A percentile compares a stretch with the other conserved stretches of the same genome.
These are phyloP conservation scores for Leptobrachium leishanense DNA, from an alignment of 2,113 vertebrate genomes.

Conservation along the genomic window DNA sequence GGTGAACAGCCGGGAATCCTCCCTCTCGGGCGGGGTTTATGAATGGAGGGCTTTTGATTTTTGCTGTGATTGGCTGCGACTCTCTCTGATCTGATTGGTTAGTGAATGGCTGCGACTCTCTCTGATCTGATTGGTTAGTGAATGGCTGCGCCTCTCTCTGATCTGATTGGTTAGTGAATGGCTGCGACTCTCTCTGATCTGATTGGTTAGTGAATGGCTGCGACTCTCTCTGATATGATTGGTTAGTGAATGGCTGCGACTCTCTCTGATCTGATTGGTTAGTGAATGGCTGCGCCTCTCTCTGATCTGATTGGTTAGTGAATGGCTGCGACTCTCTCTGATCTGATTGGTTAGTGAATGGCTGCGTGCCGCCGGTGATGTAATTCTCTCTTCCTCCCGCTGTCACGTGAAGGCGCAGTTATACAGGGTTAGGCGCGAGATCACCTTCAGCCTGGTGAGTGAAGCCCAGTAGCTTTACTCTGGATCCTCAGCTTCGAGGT, in stretches of 20 bases:
- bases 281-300: too few relatives aligned
- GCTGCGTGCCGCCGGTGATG: slow-evolving; percentile 12
- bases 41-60: too few relatives aligned
- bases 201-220: not conserved
- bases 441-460: slow-evolving; percentile 56
- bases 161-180: not conserved
- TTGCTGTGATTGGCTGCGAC: too few relatives aligned
- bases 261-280: too few relatives aligned
- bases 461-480: slow-evolving; percentile 2
- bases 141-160: too few relatives aligned
- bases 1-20: too few relatives aligned
- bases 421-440: slow-evolving; percentile 49
- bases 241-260: too few relatives aligned
- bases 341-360: not conserved
- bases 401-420: slow-evolving; percentile 52
- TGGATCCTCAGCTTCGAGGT: not conserved
- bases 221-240: not conserved
- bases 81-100: too few relatives aligned
- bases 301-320: not conserved
- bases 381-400: slow-evolving; percentile 51
- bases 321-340: too few relatives aligned
- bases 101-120: not conserved
- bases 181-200: not conserved
- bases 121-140: too few relatives aligned
- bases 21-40: too few relatives aligned